phyloP scores from a whole-genome alignment of 2,797 vertebrate species.

The Argya squamiceps region DNA sequence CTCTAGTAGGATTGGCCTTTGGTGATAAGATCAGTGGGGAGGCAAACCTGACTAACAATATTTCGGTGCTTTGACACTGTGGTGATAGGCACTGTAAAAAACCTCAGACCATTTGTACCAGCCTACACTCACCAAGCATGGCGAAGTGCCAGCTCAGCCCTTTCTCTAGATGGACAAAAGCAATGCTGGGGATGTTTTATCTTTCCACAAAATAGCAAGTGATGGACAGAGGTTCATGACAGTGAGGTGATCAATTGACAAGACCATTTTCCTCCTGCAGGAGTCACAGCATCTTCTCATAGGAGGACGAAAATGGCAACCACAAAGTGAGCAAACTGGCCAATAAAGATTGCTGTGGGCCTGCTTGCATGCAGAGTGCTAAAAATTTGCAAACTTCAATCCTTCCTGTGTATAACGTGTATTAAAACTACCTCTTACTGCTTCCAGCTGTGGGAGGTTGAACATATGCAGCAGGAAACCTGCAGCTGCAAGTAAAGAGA shows the following conservation, averaged over 20 bases:
- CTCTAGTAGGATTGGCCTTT: not conserved
- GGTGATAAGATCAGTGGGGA: slow-evolving; percentile 10
- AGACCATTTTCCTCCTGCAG: not conserved
- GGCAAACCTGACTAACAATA: not conserved
- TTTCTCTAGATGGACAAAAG: not conserved
- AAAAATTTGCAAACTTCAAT: slow-evolving; percentile 20
- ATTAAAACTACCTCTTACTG: slow-evolving; percentile 15
- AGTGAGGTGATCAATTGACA: not conserved
- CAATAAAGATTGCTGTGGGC: not conserved
- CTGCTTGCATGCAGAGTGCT: not conserved
- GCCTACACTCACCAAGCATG: not conserved
- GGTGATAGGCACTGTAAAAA: not conserved
- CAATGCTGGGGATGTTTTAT: not conserved
- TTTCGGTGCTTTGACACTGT: slow-evolving; percentile 11
- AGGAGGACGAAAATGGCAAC: not conserved
- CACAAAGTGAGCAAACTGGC: not conserved
- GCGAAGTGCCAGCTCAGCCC: not conserved
- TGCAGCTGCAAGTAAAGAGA: not conserved
- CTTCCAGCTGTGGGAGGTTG: slow-evolving; percentile 33
- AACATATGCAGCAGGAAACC: not conserved
- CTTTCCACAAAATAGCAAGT: not conserved
- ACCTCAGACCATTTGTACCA: not conserved
- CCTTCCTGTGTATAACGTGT: not conserved
- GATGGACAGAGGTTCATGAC: not conserved
- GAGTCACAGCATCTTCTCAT: not conserved